A percentile compares a stretch with the other conserved stretches of the same genome.
phyloP scores from a whole-genome alignment of 1,140 invertebrate genomes.

The Drosophila melanica region DNA sequence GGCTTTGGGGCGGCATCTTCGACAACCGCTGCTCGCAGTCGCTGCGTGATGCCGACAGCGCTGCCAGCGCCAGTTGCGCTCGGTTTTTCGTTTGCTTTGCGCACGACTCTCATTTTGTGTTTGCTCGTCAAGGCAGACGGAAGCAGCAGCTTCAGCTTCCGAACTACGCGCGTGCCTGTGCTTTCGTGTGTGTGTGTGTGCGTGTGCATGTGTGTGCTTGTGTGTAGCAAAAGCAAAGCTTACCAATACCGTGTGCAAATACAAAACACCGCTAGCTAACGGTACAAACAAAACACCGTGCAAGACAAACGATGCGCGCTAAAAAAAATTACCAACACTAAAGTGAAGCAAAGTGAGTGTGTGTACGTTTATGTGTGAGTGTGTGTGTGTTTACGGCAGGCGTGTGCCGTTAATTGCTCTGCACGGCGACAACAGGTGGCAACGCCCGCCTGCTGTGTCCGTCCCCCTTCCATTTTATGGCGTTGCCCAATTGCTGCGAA shows the following conservation, averaged over 20 bases:
- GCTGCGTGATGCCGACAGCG: conserved; percentile 18
- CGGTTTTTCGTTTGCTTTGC: conserved; percentile 78
- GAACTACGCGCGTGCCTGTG: conserved; percentile 45
- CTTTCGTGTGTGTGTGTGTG: conserved; percentile 5
- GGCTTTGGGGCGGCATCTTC: conserved; percentile 63
- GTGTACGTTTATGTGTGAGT: conserved; percentile 1
- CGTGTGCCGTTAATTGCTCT: conserved; percentile 62
- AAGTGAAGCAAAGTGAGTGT: conserved; percentile 44
- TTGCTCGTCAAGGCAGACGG: conserved; percentile 77
- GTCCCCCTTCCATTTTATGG: not conserved
- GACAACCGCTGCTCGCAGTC: conserved; percentile 28
- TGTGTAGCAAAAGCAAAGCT: conserved; percentile 23
- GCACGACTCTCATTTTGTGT: conserved; percentile 80
- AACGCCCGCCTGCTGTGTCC: not conserved
- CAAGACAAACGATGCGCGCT: conserved; percentile 50
- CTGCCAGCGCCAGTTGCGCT: conserved; percentile 49
- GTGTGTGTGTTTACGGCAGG: conserved; percentile 42
- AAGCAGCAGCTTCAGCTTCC: conserved; percentile 56
- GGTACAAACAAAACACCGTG: conserved; percentile 31
- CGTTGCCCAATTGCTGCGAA: conserved; percentile 58
- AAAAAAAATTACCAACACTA: conserved; percentile 41
- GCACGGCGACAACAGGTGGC: conserved; percentile 66
- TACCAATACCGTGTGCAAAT: conserved; percentile 16
- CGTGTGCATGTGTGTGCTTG: conserved; percentile 11
- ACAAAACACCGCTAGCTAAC: conserved; percentile 51